phyloP scores from a whole-genome alignment of 2,797 vertebrate genomes.

The Platyrinchus mystaceus region DNA sequence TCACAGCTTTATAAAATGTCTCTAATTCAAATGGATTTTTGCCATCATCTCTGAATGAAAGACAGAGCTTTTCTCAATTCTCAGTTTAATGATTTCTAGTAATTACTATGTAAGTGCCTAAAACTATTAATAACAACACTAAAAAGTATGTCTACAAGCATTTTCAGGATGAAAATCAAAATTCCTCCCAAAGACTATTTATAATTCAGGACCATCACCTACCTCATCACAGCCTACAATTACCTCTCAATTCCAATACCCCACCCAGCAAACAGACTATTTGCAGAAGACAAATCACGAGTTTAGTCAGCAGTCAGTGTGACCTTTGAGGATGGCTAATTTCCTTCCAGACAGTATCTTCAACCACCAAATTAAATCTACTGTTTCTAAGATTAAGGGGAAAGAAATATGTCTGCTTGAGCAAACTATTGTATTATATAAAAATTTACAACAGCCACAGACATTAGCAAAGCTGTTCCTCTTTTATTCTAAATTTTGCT shows the following conservation, averaged over 20 bases:
- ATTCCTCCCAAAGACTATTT: neutral
- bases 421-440: conserved; percentile 32
- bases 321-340: neutral
- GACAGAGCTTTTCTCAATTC: neutral
- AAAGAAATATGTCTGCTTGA: neutral
- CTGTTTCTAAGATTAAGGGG: neutral
- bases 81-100: neutral
- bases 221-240: neutral
- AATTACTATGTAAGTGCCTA: neutral
- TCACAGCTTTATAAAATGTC: neutral
- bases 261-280: neutral
- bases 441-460: neutral
- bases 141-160: neutral
- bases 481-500: neutral
- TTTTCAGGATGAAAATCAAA: neutral
- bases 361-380: neutral
- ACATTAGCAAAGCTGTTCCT: neutral
- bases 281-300: neutral
- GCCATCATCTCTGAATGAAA: neutral
- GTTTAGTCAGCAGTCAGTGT: neutral
- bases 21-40: neutral
- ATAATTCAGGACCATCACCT: neutral
- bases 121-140: neutral
- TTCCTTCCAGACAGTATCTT: neutral
- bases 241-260: neutral